Evolutionary conservation across 2,888 invertebrate genomes (phyloP).

Genomic region (Elegia similella): DNA sequence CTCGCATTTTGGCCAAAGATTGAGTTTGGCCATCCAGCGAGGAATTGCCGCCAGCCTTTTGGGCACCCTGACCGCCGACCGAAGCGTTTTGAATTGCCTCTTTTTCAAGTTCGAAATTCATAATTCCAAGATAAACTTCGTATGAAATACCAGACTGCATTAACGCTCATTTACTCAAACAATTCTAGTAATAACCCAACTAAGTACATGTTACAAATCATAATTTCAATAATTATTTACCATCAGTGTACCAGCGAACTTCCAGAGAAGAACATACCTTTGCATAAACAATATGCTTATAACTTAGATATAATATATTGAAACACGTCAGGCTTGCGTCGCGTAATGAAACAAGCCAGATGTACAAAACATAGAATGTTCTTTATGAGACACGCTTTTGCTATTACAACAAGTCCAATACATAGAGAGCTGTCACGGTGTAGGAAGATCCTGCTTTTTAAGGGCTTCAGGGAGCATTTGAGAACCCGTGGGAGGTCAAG

Average conservation of each 20-base stretch:
- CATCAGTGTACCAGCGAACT: not conserved
- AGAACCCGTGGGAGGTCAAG: slow-evolving; percentile 34
- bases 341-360: slow-evolving; percentile 72
- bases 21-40: no score
- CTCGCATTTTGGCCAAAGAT: no score
- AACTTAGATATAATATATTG: slow-evolving; percentile 29
- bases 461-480: slow-evolving; percentile 30
- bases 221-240: slow-evolving; percentile 9
- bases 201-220: slow-evolving; percentile 3
- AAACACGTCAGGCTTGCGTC: slow-evolving; percentile 33
- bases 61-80: no score
- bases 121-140: not conserved
- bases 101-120: not conserved
- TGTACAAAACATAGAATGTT: slow-evolving; percentile 71
- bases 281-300: slow-evolving; percentile 22
- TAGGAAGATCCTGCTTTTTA: slow-evolving; percentile 37
- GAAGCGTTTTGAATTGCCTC: no score
- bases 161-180: not conserved
- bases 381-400: slow-evolving; percentile 72
- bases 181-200: slow-evolving; percentile 27
- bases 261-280: slow-evolving; percentile 15
- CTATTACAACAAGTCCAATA: slow-evolving; percentile 62
- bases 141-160: not conserved
- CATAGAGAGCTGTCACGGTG: slow-evolving; percentile 48
- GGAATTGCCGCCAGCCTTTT: no score